Evolutionary conservation across 2,888 invertebrate species (phyloP), one percentile per base, ranked within the genome.

Genomic region (Dexiosoma caninum): DNA sequence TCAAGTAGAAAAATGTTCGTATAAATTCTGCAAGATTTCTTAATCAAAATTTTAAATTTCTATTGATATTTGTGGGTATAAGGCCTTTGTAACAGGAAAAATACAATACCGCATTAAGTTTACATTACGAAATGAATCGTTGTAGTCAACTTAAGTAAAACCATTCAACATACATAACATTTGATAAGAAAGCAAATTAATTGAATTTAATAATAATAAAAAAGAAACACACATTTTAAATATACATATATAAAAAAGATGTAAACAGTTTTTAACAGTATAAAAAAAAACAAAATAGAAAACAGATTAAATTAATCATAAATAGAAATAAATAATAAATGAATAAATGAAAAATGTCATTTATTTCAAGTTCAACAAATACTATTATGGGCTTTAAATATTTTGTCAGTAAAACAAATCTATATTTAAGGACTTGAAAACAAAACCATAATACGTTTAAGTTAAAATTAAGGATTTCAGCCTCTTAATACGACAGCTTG

Each of bases 191-290:
- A 72, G 70, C 70, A 78, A 71, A 78, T 57, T 70, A 78, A 78
- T 78, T 78, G 77, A 78, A 78, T 78, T 71, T 77, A 78, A 78
- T 77, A 78, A 69, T 42, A 69, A 64, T 49, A 49, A 62, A 27
- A 46, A n/a, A 67, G 16, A 72, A 62, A 72, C 30, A 60, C 42
- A 46, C 70, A 71, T 78, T 64, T 78, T 69, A 78, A 78, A 71
- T 57, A 78, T n/a, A n/a, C n/a, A n/a, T n/a, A n/a, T n/a, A n/a
- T 60, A 46, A 67, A 64, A 51, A 62, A 53, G 46, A 70, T 77
- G 77, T 77, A 77, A 77, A 78, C 77, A 78, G 77, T 78, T 78
- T 78, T 78, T 78, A 78, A 78, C 64, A 57, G 35, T 35, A 77
- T 51, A 64, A 66, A 74, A 44, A 55, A 8, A 71, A 37, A 70